Conservation (phyloP, 1,140 invertebrate genomes). For the Scaptomyza hsui region DNA sequence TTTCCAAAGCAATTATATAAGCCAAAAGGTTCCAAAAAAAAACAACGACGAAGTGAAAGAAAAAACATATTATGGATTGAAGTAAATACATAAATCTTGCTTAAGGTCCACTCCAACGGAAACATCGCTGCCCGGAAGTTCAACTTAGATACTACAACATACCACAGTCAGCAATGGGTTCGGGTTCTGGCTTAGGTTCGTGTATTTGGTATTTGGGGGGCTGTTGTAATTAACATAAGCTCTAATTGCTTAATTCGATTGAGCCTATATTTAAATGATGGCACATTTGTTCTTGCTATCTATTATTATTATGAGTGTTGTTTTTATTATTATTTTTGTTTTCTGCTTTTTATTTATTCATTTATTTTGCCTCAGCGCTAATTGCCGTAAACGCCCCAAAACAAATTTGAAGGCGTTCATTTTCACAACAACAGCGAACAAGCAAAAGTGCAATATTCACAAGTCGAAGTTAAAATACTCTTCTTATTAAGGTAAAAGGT, state of each 20-base stretch:
- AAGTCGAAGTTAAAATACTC: not conserved
- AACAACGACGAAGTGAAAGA: conserved; percentile 11
- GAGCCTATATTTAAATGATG: conserved; percentile 46
- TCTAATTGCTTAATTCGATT: conserved; percentile 65
- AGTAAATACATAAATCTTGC: conserved; percentile 76
- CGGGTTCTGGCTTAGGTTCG: too few relatives aligned
- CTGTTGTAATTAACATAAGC: conserved; percentile 56
- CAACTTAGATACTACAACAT: conserved; percentile 22
- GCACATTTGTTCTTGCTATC: conserved; percentile 21
- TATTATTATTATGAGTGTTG: conserved; percentile 19
- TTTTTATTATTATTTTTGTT: conserved; percentile 15
- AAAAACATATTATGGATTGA: conserved; percentile 68
- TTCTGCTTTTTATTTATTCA: conserved; percentile 29
- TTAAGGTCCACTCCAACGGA: conserved; percentile 50
- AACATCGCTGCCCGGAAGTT: conserved; percentile 48
- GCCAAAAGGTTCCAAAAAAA: conserved; percentile 40
- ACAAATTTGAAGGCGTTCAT: conserved; percentile 32
- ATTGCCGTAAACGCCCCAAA: conserved; percentile 48
- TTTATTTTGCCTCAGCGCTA: conserved; percentile 46
- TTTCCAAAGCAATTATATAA: conserved; percentile 66
- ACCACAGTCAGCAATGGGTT: conserved; percentile 13
- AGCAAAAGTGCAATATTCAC: not conserved
- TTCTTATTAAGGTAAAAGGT: not conserved
- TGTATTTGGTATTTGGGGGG: too few relatives aligned
- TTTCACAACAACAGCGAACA: conserved; percentile 4